phyloP scores from a whole-genome alignment of 2,797 vertebrate genomes.

The Coluber constrictor region DNA sequence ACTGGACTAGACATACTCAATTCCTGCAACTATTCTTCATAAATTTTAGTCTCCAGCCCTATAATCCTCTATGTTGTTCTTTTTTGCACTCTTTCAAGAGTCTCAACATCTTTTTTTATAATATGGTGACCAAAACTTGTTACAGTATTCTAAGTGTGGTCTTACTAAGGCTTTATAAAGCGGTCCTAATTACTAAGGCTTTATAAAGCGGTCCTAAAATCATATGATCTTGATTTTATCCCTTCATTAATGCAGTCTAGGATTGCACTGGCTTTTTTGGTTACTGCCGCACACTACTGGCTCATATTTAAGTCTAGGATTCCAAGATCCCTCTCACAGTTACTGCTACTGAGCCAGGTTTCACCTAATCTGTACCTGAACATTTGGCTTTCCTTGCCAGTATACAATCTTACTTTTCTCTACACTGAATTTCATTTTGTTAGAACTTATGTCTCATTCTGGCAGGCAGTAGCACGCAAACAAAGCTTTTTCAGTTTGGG shows the following conservation, averaged over 20 bases:
- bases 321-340: not conserved
- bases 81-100: not conserved
- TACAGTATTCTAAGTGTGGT: not conserved
- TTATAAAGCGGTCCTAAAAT: not conserved
- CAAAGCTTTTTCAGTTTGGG: not conserved
- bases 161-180: not conserved
- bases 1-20: not conserved
- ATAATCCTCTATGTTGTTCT: not conserved
- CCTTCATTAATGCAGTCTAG: not conserved
- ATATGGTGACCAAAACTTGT: not conserved
- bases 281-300: not conserved
- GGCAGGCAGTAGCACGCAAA: not conserved
- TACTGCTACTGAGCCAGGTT: not conserved
- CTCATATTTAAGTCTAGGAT: not conserved
- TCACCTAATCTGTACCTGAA: not conserved
- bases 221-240: not conserved
- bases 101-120: not conserved
- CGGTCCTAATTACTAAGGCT: not conserved
- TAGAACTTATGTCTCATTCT: not conserved
- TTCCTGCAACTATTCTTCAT: not conserved
- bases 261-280: not conserved
- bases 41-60: not conserved
- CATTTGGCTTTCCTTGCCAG: not conserved
- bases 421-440: not conserved
- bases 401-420: not conserved